Base-by-base conservation (phyloP, 2,888 invertebrate species). In the Neoscelio sp. region DNA sequence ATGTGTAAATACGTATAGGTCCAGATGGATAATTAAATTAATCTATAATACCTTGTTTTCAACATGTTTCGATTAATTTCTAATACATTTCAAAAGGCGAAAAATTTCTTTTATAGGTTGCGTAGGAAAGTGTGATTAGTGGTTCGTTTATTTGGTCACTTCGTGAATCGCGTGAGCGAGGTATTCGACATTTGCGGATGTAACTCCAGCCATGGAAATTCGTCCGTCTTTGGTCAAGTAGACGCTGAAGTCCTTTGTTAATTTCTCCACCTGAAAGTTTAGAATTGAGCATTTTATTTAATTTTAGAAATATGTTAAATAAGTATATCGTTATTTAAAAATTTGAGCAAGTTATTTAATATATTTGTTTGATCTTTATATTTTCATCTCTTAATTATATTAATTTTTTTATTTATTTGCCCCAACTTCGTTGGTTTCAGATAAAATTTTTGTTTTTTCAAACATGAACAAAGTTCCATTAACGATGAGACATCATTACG, bases 161-260 rank as follows among this genome's bases (percentile, higher is more conserved):
- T 95, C 93, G 90, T 99, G 98, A 84, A 99, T 97, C 73, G 96
- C 97, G 80, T 96, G 93, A 0, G 99, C 99, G 78, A 99, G 92
- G 90, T 99, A 98, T 80, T 95, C 95, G 0, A 99, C 98, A 91
- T 99, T 99, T 89, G 96, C 95, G 1, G 98, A 96, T 0, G 97
- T 96, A 3, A 99, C 95, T 60, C 99, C 99, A 65, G 99, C 99
- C 92, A 99, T 96, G 2, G 99, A 99, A 90, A 99, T 98, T 85
- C 99, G 95, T 0, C 99, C 99, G 91, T 99, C 99, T 91, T 97
- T 98, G 0, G 99, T 99, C 82, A 99, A 92, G 91, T 98, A 99
- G 82, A 99, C 93, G 89, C 97, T 97, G 92, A 95, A 96, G 20
- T 99, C 96, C 87, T 98, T 97, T 0, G 94, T 97, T 50, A 99